A percentile compares a stretch with the other conserved stretches of the same genome.
These are phyloP conservation scores for Acanthopagrus latus DNA, from an alignment of 2,797 vertebrate species.

Conservation along the genomic window DNA sequence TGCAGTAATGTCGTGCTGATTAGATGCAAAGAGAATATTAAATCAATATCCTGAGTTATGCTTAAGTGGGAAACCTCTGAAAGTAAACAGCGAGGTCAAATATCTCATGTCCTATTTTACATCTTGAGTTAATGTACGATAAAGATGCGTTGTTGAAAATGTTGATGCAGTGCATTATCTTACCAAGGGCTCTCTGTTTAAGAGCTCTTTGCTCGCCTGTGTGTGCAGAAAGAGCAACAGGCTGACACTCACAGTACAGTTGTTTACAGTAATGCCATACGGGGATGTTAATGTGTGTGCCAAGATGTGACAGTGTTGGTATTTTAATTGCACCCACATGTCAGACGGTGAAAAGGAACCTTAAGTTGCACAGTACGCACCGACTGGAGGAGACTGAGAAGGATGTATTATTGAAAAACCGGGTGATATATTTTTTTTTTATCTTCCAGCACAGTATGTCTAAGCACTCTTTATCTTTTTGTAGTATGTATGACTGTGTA, in stretches of 20 bases:
- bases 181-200: background rate
- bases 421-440: background rate
- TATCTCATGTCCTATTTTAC: background rate
- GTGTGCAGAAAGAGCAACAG: background rate
- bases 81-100: conserved; percentile 13
- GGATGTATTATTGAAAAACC: background rate
- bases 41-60: background rate
- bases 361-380: background rate
- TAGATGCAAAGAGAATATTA: conserved; percentile 7
- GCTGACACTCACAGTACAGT: background rate
- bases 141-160: conserved; percentile 4
- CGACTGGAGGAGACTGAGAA: background rate
- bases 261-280: background rate
- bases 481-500: background rate
- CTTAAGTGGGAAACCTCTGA: background rate
- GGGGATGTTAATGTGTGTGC: background rate
- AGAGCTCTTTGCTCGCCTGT: background rate
- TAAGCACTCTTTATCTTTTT: background rate
- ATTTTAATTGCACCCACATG: background rate
- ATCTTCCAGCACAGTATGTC: background rate
- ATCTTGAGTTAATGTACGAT: conserved; percentile 5
- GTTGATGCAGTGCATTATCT: background rate
- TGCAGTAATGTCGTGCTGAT: conserved; percentile 6
- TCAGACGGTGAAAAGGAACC: conserved; percentile 7
- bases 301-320: conserved; percentile 10